Percentiles rank a stretch among this genome's conserved stretches.
Conservation (phyloP, 1,140 invertebrate genomes). For the Heterodera carotae region DNA sequence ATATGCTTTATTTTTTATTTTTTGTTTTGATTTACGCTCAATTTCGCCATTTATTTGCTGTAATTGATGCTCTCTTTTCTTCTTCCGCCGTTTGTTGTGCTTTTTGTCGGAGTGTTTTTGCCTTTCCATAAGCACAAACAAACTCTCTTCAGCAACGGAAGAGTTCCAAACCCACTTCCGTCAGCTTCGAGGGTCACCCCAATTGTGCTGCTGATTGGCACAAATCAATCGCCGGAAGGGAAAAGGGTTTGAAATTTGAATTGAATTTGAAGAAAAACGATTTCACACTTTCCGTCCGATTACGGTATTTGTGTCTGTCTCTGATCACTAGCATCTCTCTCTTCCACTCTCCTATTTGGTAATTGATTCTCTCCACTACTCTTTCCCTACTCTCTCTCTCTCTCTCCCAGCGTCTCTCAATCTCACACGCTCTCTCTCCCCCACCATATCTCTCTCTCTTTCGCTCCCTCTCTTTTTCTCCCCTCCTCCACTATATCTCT, state of each 20-base stretch:
- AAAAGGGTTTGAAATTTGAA: not conserved
- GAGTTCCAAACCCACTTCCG: conserved; percentile 1
- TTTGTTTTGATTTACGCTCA: too few species aligned
- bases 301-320: not conserved
- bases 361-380: not conserved
- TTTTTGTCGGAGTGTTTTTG: not conserved
- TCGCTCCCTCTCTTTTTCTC: not conserved
- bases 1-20: not conserved
- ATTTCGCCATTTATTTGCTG: too few species aligned
- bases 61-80: not conserved
- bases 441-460: not conserved
- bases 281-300: not conserved
- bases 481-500: too few species aligned
- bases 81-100: not conserved
- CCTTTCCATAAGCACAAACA: not conserved
- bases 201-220: conserved; percentile 5
- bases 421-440: not conserved
- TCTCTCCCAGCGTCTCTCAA: not conserved
- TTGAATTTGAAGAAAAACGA: too few species aligned
- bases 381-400: not conserved
- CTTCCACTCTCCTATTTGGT: too few species aligned
- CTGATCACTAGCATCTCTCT: not conserved
- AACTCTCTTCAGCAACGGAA: not conserved
- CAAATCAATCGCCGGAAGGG: too few species aligned
- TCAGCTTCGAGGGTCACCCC: not conserved